Percentiles rank a stretch among this genome's conserved stretches.
phyloP scores from a whole-genome alignment of 2,797 vertebrate genomes.

The Coilia nasus region DNA sequence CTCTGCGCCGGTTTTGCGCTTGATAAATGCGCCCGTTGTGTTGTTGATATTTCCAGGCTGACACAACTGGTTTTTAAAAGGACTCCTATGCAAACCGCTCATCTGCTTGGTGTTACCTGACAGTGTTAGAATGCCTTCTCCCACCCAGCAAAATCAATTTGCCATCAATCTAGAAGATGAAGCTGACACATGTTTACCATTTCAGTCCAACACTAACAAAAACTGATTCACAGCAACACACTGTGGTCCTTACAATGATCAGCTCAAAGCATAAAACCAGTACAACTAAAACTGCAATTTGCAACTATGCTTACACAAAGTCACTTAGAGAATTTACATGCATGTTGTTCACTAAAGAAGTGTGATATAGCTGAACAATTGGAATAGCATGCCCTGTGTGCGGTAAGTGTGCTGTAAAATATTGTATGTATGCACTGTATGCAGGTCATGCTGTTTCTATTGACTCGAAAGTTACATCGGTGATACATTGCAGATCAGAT shows the following conservation, averaged over 20 bases:
- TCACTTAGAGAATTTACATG: background rate
- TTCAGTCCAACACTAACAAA: background rate
- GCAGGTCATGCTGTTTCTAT: background rate
- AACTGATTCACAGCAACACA: background rate
- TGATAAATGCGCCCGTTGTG: background rate
- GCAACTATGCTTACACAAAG: background rate
- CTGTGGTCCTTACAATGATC: background rate
- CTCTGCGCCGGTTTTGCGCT: background rate
- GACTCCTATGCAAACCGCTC: background rate
- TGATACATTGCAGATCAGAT: background rate
- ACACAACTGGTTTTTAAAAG: background rate
- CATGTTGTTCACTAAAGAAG: background rate
- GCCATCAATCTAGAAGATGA: background rate
- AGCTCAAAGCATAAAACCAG: background rate
- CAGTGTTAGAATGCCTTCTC: background rate
- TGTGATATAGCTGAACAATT: background rate
- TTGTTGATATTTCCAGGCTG: background rate
- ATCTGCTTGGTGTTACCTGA: constrained; percentile 2
- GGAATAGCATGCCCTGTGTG: background rate
- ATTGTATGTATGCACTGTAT: background rate
- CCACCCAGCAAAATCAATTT: background rate
- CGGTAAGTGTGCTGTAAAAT: too few relatives aligned
- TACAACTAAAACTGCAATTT: background rate
- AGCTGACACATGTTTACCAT: background rate
- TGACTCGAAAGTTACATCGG: background rate